Base-by-base conservation (phyloP, 2,888 invertebrate species). In the Sthenelais limicola region DNA sequence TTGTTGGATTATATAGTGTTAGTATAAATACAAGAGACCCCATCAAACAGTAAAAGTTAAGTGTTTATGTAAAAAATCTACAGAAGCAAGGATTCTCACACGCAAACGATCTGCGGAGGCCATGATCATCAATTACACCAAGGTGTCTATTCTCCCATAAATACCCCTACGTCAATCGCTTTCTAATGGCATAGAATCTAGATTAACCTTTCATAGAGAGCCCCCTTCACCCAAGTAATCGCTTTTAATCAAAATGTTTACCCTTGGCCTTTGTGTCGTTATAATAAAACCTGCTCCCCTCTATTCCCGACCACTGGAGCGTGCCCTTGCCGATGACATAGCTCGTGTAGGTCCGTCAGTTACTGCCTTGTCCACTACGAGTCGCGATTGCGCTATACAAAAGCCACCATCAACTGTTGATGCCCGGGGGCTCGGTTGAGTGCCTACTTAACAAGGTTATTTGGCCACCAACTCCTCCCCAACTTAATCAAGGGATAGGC, bases 191-290 rank as follows among this genome's bases (percentile, higher is more conserved):
- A n/a, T n/a, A n/a, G n/a, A n/a, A n/a, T n/a, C n/a, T n/a, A n/a
- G n/a, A n/a, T n/a, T n/a, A n/a, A n/a, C n/a, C n/a, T n/a, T n/a
- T n/a, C n/a, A n/a, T n/a, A n/a, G n/a, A n/a, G n/a, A n/a, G n/a
- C n/a, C n/a, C n/a, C n/a, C n/a, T n/a, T n/a, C n/a, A n/a, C n/a
- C n/a, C n/a, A n/a, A n/a, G n/a, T 62, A 62, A 62, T 62, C 62
- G 18, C 38, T 62, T 62, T 62, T 62, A 62, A 62, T 62, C 62
- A 62, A 38, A 62, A 62, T 62, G 62, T 62, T 62, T 15, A 38
- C 62, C 26, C 62, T 35, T 24, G 38, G 7, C 12, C 38, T 38
- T 62, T 62, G 62, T 38, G 18, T 21, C 38, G 9, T 24, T 43
- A 62, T 35, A 62, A 62, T 62, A 62, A 62, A 38, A 38, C 24